Percentiles rank a stretch among this genome's conserved stretches.
Evolutionary conservation across 2,888 invertebrate genomes (phyloP).

Genomic region (Anoplius nigerrimus): DNA sequence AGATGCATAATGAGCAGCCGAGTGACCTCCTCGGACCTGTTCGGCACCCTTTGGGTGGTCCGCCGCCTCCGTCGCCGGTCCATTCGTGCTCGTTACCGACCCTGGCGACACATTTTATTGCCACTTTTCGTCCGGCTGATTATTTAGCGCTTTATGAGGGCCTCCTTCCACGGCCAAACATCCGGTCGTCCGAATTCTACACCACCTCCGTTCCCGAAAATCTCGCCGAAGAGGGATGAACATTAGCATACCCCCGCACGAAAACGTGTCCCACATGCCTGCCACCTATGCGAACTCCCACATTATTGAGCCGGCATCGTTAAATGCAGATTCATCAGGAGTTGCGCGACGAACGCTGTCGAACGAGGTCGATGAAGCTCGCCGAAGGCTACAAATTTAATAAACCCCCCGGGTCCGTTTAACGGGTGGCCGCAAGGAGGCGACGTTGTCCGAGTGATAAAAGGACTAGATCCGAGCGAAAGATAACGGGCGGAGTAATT

Average conservation of each 20-base stretch:
- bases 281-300: no score
- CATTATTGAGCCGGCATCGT: no score
- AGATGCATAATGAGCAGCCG: conserved; percentile 74
- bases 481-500: conserved; percentile 65
- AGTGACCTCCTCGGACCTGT: conserved; percentile 64
- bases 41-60: conserved; percentile 73
- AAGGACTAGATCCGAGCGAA: conserved; percentile 64
- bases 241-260: no score
- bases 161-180: conserved; percentile 42
- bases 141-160: conserved; percentile 71
- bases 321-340: no score
- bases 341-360: no score
- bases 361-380: neutral
- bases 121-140: conserved; percentile 70
- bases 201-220: neutral
- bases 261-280: no score
- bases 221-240: no score
- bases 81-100: conserved; percentile 68
- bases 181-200: conserved; percentile 47
- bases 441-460: conserved; percentile 57
- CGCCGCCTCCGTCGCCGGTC: conserved; percentile 59
- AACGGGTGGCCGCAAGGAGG: conserved; percentile 10
- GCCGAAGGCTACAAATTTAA: conserved; percentile 50
- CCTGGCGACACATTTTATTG: conserved; percentile 72
- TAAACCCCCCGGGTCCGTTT: conserved; percentile 42